Percentiles rank a stretch among this genome's conserved stretches.
phyloP scores from a whole-genome alignment of 2,113 vertebrate genomes.

The Sula dactylatra region DNA sequence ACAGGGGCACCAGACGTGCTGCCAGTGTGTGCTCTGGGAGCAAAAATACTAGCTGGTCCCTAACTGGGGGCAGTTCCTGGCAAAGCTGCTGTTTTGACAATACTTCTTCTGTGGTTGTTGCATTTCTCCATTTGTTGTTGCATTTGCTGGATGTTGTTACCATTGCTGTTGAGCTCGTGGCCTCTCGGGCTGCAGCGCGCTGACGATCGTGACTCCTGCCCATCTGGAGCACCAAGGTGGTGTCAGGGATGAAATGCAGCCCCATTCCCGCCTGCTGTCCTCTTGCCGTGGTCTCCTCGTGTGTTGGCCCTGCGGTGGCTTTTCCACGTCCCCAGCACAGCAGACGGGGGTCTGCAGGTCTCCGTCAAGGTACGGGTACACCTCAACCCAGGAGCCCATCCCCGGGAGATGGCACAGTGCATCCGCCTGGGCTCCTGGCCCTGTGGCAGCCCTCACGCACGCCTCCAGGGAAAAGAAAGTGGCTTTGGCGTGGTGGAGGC shows the following conservation, averaged over 20 bases:
- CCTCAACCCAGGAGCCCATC: neutral
- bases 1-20: neutral
- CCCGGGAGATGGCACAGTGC: fast-evolving
- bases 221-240: neutral
- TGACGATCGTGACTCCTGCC: neutral
- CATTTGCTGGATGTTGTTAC: neutral
- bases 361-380: fast-evolving
- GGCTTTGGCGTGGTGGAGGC: fast-evolving
- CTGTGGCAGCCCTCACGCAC: fast-evolving
- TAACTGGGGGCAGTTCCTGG: neutral
- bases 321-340: neutral
- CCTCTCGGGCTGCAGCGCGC: fast-evolving
- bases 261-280: neutral
- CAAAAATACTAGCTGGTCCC: neutral
- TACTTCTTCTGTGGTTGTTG: neutral
- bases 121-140: neutral
- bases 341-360: fast-evolving
- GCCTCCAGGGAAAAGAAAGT: fast-evolving
- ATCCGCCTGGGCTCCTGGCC: neutral
- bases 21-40: neutral
- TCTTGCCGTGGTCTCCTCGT: neutral
- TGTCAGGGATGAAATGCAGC: neutral
- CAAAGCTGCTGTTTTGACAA: neutral
- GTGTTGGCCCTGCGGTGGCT: fast-evolving
- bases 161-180: fast-evolving